Evolutionary conservation across 92 coral and sea anemone species (phyloP).

Genomic region (Zoanthus solanderi): DNA sequence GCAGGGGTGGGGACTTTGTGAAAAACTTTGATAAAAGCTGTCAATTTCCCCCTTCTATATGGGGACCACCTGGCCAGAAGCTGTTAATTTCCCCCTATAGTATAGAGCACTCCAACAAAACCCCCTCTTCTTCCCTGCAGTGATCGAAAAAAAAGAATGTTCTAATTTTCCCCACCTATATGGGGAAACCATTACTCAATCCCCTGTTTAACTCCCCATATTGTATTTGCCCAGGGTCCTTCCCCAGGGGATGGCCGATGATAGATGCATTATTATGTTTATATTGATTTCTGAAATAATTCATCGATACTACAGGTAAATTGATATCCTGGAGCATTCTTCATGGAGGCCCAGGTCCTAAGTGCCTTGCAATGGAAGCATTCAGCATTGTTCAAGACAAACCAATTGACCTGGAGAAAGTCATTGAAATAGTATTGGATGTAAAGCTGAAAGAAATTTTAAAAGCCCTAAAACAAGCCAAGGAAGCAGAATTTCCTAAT

Average conservation of each 20-base stretch:
- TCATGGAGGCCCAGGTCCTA: slow-evolving; percentile 59
- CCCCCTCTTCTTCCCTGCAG: background rate
- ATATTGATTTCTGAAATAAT: slow-evolving; percentile 11
- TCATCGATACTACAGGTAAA: slow-evolving; percentile 49
- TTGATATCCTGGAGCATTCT: slow-evolving; percentile 57
- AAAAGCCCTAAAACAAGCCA: slow-evolving; percentile 29
- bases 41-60: background rate
- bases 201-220: background rate
- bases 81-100: slow-evolving; percentile 1
- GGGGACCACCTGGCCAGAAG: slow-evolving; percentile 1
- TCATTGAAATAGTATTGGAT: slow-evolving; percentile 52
- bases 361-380: slow-evolving; percentile 58
- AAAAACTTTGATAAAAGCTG: background rate
- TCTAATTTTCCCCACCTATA: background rate
- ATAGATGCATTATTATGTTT: slow-evolving; percentile 10
- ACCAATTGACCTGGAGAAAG: slow-evolving; percentile 45
- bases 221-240: background rate
- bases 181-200: background rate
- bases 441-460: slow-evolving; percentile 51
- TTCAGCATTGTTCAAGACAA: slow-evolving; percentile 47
- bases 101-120: slow-evolving; percentile 1
- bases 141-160: background rate
- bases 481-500: slow-evolving; percentile 35
- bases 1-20: background rate
- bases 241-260: background rate